Conservation (phyloP, 1,140 invertebrate species). For the Lordiphosa collinella region DNA sequence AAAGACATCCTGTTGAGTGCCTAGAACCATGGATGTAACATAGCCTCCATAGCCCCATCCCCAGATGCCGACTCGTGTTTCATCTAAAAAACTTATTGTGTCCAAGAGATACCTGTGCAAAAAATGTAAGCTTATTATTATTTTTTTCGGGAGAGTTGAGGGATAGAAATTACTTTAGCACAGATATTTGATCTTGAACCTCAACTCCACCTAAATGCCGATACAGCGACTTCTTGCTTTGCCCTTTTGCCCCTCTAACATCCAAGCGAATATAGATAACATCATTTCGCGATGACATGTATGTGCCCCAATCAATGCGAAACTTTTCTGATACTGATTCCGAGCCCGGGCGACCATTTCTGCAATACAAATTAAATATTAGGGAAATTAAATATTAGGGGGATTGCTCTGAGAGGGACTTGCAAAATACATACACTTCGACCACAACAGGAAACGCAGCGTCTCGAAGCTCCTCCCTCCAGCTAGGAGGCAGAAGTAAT, state of each 20-base stretch:
- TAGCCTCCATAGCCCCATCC: conserved; percentile 99
- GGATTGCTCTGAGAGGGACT: too few relatives aligned
- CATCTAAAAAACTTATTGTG: conserved; percentile 91
- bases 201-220: conserved; percentile 91
- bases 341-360: conserved; percentile 93
- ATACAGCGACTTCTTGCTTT: conserved; percentile 89
- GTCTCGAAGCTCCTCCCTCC: conserved; percentile 90
- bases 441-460: conserved; percentile 91
- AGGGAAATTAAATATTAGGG: conserved; percentile 7
- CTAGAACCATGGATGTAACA: conserved; percentile 92
- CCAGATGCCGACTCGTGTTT: conserved; percentile 93
- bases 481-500: conserved; percentile 89
- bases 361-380: conserved; percentile 70
- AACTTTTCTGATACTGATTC: conserved; percentile 93
- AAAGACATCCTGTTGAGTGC: conserved; percentile 90
- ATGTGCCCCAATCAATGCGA: conserved; percentile 93
- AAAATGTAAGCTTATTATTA: background rate
- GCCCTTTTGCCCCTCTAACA: conserved; percentile 90
- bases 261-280: conserved; percentile 94
- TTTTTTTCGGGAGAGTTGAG: background rate
- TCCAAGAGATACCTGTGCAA: conserved; percentile 88
- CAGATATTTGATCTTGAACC: conserved; percentile 93
- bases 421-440: conserved; percentile 84
- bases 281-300: conserved; percentile 94
- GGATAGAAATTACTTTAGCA: conserved; percentile 83